phyloP scores from a whole-genome alignment of 2,888 invertebrate species.

The Pelosia muscerda region DNA sequence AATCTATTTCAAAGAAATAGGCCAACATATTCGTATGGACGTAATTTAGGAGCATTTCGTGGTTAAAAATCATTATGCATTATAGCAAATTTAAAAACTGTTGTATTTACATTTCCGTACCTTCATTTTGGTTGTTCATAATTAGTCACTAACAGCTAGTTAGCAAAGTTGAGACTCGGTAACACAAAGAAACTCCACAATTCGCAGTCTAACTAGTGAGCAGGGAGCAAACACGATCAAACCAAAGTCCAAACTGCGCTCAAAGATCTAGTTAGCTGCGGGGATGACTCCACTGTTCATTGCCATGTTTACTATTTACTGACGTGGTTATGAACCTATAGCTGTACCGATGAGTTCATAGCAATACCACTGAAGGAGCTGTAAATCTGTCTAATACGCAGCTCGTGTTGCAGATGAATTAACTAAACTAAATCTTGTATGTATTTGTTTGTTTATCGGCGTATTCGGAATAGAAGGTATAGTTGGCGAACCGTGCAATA shows the following conservation, averaged over 20 bases:
- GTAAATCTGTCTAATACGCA: conserved; percentile 55
- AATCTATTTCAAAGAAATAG: conserved; percentile 17
- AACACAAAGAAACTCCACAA: conserved; percentile 83
- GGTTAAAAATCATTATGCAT: conserved; percentile 31
- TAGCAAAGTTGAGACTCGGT: conserved; percentile 76
- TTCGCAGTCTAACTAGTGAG: conserved; percentile 80
- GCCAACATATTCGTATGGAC: conserved; percentile 21
- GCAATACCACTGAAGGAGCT: conserved; percentile 45
- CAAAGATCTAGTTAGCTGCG: conserved; percentile 84
- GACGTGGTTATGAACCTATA: conserved; percentile 54
- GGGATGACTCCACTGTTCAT: conserved; percentile 71
- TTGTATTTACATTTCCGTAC: conserved; percentile 40
- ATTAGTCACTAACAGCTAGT: conserved; percentile 77
- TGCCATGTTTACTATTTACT: conserved; percentile 67
- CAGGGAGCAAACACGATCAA: conserved; percentile 78
- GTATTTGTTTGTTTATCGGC: conserved; percentile 21
- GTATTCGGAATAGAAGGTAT: neutral
- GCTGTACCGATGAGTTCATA: conserved; percentile 55
- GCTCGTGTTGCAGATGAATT: conserved; percentile 46
- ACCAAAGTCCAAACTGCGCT: conserved; percentile 79
- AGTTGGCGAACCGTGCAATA: conserved; percentile 21
- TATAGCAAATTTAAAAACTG: conserved; percentile 27
- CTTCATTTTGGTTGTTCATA: conserved; percentile 53
- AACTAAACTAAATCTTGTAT: conserved; percentile 50
- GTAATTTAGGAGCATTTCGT: conserved; percentile 28